phyloP scores from a whole-genome alignment of 2,797 vertebrate species.

The Fundulus diaphanus region DNA sequence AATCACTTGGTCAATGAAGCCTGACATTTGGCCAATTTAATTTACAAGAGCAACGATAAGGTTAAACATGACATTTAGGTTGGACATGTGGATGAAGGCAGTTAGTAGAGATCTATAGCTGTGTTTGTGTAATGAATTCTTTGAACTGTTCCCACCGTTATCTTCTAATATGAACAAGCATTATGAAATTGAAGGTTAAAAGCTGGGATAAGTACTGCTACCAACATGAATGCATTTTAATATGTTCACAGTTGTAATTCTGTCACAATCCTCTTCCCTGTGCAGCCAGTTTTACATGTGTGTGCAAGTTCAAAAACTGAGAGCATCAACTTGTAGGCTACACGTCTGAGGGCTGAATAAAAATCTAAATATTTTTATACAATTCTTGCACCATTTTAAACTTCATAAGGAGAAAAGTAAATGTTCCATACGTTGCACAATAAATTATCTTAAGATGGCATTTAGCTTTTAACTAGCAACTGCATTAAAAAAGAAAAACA shows the following conservation, averaged over 20 bases:
- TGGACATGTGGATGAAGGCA: slow-evolving; percentile 64
- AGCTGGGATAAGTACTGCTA: slow-evolving; percentile 32
- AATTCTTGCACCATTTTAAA: not conserved
- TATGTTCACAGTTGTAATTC: slow-evolving; percentile 47
- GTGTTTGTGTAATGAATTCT: slow-evolving; percentile 67
- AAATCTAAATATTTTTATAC: not conserved
- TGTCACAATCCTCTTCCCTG: slow-evolving; percentile 3
- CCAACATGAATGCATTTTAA: slow-evolving; percentile 49
- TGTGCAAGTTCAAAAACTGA: slow-evolving; percentile 12
- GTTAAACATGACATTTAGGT: slow-evolving; percentile 73
- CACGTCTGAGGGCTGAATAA: not conserved
- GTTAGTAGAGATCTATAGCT: slow-evolving; percentile 68
- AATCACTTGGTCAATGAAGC: slow-evolving; percentile 46
- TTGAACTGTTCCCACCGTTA: slow-evolving; percentile 29
- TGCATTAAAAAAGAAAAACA: too few species aligned
- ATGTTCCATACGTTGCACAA: not conserved
- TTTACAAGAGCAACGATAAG: slow-evolving; percentile 73
- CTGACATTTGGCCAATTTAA: slow-evolving; percentile 72
- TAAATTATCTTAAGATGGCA: not conserved
- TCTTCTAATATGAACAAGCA: slow-evolving; percentile 24
- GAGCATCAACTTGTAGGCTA: not conserved
- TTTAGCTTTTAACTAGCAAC: too few species aligned
- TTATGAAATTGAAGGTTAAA: slow-evolving; percentile 33
- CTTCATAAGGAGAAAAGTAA: not conserved
- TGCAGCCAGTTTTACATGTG: slow-evolving; percentile 18